Evolutionary conservation across 1,140 invertebrate species (phyloP).

Genomic region (Neodiprion lecontei): DNA sequence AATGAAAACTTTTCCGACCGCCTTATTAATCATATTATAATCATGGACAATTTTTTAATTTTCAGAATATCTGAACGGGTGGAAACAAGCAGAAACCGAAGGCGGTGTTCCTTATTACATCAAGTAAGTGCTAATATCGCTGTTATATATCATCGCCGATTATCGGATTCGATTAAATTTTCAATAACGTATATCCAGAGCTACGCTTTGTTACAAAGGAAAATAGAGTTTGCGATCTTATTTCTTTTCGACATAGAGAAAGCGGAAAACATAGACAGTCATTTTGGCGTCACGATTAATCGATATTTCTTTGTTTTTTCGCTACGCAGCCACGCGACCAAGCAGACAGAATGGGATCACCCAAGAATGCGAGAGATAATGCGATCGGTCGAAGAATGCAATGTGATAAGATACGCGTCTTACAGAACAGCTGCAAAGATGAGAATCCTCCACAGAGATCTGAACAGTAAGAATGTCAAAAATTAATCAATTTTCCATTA

Average conservation of each 20-base stretch:
- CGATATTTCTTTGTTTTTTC: background rate
- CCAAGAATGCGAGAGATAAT: conserved; percentile 49
- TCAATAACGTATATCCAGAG: background rate
- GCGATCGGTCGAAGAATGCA: conserved; percentile 64
- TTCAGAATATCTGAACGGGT: conserved; percentile 6
- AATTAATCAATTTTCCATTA: conserved; percentile 16
- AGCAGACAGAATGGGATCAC: conserved; percentile 19
- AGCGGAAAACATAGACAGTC: background rate
- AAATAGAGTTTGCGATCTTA: conserved; percentile 7
- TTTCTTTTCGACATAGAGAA: conserved; percentile 14
- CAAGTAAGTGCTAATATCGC: conserved; percentile 13
- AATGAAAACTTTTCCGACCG: too few species aligned
- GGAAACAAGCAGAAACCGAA: conserved; percentile 8
- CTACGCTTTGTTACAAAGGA: background rate
- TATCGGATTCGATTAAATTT: background rate
- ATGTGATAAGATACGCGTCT: conserved; percentile 76
- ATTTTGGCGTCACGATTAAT: background rate
- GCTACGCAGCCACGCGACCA: background rate
- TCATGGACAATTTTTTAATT: background rate
- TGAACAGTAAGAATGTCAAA: conserved; percentile 59
- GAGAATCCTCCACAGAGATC: conserved; percentile 68
- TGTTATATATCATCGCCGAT: too few species aligned
- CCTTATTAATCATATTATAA: too few species aligned
- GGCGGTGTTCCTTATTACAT: conserved; percentile 12
- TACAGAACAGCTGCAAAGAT: conserved; percentile 82